A percentile compares a stretch with the other conserved stretches of the same genome.
These are phyloP conservation scores for Chaetura pelagica DNA, from an alignment of 2,113 vertebrate species.

Conservation along the genomic window DNA sequence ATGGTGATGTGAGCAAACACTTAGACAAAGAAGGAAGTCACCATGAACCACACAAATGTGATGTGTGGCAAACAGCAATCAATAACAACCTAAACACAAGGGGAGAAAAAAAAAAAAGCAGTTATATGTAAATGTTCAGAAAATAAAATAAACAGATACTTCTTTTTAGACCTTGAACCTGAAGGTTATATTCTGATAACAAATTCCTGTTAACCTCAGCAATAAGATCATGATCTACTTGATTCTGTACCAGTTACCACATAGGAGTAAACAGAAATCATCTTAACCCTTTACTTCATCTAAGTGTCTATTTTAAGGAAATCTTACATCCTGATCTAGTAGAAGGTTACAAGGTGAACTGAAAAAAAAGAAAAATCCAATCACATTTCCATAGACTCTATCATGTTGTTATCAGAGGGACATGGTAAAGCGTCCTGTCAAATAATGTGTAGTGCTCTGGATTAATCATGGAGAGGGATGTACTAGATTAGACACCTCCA, in stretches of 20 bases:
- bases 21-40: constrained; percentile 6
- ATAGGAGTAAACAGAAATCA: not conserved
- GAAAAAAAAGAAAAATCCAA: not conserved
- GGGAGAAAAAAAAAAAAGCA: not conserved
- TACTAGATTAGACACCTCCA: not conserved
- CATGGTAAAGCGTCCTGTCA: not conserved
- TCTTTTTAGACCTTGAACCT: not conserved
- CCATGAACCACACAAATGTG: not conserved
- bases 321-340: not conserved
- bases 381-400: not conserved
- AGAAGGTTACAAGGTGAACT: not conserved
- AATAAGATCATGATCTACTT: not conserved
- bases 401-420: not conserved
- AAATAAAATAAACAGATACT: not conserved
- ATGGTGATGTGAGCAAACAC: not conserved
- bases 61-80: not conserved
- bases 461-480: not conserved
- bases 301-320: not conserved
- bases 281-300: not conserved
- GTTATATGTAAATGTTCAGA: not conserved
- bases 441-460: not conserved
- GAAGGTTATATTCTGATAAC: not conserved
- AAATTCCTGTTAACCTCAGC: not conserved
- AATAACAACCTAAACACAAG: not conserved
- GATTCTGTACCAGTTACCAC: not conserved